Evolutionary conservation across 2,797 vertebrate species (phyloP).

Genomic region (Mycteria americana): DNA sequence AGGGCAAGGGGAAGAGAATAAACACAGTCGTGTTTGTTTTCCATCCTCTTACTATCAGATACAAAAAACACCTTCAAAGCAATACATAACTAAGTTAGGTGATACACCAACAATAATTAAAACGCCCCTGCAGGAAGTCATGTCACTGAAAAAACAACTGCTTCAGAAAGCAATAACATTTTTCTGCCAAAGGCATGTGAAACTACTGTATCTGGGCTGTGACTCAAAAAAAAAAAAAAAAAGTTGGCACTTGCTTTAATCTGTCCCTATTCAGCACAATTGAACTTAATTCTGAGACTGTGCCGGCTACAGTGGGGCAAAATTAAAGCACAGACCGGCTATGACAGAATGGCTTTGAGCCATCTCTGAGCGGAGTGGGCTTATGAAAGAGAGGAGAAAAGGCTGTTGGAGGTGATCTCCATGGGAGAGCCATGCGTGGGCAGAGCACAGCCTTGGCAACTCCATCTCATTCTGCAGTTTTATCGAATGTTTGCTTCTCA

Average conservation of each 20-base stretch:
- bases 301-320: not conserved
- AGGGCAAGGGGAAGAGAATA: slow-evolving; percentile 40
- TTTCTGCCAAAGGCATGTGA: slow-evolving; percentile 37
- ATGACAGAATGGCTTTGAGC: not conserved
- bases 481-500: fast-evolving
- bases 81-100: slow-evolving; percentile 19
- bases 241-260: not conserved
- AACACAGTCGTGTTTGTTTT: slow-evolving; percentile 32
- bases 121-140: slow-evolving; percentile 58
- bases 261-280: not conserved
- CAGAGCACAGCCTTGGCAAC: not conserved
- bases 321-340: not conserved
- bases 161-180: slow-evolving; percentile 31
- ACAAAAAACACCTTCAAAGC: slow-evolving; percentile 61
- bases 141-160: slow-evolving; percentile 44
- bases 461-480: fast-evolving
- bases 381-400: not conserved
- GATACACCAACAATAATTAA: slow-evolving; percentile 64
- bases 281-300: not conserved
- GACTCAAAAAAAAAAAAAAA: not conserved
- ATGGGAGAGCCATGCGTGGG: not conserved
- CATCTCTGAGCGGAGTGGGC: not conserved
- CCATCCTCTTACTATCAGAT: slow-evolving; percentile 22
- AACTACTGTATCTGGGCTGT: not conserved
- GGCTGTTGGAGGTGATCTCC: not conserved